Percentiles rank a stretch among this genome's conserved stretches.
Conservation (phyloP, 1,140 invertebrate species). For the Drosophila sulfurigaster region DNA sequence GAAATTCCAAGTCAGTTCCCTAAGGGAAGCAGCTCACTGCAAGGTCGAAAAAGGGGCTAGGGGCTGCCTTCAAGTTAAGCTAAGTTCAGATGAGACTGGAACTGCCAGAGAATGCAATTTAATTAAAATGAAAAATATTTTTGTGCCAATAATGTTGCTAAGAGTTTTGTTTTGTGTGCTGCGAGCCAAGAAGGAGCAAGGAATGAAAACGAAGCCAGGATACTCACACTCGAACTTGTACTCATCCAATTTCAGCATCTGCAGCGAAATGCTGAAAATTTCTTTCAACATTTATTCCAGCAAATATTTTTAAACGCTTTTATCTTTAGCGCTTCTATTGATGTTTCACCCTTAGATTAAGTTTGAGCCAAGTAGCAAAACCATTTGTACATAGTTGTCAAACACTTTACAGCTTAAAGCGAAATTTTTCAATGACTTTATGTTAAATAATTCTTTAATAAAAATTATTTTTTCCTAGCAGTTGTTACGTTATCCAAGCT, state of each 20-base stretch:
- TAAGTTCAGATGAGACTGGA: slow-evolving; percentile 37
- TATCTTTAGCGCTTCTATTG: background rate
- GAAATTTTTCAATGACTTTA: too few species aligned
- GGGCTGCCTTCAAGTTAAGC: slow-evolving; percentile 21
- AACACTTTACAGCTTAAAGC: background rate
- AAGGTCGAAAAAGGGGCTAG: background rate
- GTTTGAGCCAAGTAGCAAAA: background rate
- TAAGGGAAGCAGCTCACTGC: background rate
- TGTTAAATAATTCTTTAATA: too few species aligned
- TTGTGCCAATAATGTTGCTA: slow-evolving; percentile 53
- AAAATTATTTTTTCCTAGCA: too few species aligned
- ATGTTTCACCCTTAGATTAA: background rate
- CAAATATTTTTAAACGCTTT: slow-evolving; percentile 16
- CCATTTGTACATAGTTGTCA: background rate
- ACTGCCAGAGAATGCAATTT: slow-evolving; percentile 70
- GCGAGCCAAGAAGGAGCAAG: background rate
- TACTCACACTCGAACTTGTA: background rate
- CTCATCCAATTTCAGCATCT: slow-evolving; percentile 5
- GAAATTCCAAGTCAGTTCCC: slow-evolving; percentile 62
- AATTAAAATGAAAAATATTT: slow-evolving; percentile 76
- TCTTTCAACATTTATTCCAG: slow-evolving; percentile 11
- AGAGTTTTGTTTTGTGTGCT: slow-evolving; percentile 12
- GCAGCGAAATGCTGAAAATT: slow-evolving; percentile 43
- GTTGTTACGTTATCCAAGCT: too few species aligned
- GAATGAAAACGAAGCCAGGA: slow-evolving; percentile 1